Base-by-base conservation (phyloP, 2,113 vertebrate species). In the Odontophorus gujanensis region DNA sequence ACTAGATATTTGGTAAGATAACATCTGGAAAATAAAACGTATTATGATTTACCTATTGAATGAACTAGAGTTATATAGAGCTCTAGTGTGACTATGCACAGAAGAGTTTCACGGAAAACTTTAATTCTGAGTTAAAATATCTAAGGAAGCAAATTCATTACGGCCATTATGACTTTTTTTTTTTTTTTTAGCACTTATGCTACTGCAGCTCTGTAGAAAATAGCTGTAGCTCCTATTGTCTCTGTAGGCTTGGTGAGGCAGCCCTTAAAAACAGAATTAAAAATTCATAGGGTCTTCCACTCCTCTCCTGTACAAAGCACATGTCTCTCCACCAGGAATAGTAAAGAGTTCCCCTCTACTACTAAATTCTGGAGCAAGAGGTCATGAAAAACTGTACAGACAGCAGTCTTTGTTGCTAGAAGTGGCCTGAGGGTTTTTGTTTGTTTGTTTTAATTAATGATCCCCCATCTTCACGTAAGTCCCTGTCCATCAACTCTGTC, bases 121-220 rank as follows among this genome's bases (percentile, higher is more conserved):
- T 57, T 91, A 79, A 69, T 92, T 94, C 88, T 92, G 32, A 80
- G 89, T 89, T 91, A 81, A 89, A 87, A 77, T 51, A 3, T 87
- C 79, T 74, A 55, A 74, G 50, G 68, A 91, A 85, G 43, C 3
- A 85, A 87, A 80, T n/a, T 11, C 47, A 87, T 87, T 91, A 74
- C 11, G 28, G 22, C 3, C 47, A 87, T 87, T 91, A 74, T 14
- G 28, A 19, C 3, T 81, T 79, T 81, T 95, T 92, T 72, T 61
- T 65, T 76, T 45, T 62, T 82, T 51, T 28, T 28, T 50, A 57
- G 18, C 68, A 68, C 92, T 84, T 85, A 38, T 57, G 91, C 85
- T 86, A 81, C 36, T 89, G 15, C 30, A 74, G 28, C 16, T 93
- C 21, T 55, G 50, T 38, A 82, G 50, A 96, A 95, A 94, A 93